Percentiles rank a stretch among this genome's conserved stretches.
These are phyloP conservation scores for Dermolepida albohirtum DNA, from an alignment of 2,888 invertebrate genomes.

Conservation along the genomic window DNA sequence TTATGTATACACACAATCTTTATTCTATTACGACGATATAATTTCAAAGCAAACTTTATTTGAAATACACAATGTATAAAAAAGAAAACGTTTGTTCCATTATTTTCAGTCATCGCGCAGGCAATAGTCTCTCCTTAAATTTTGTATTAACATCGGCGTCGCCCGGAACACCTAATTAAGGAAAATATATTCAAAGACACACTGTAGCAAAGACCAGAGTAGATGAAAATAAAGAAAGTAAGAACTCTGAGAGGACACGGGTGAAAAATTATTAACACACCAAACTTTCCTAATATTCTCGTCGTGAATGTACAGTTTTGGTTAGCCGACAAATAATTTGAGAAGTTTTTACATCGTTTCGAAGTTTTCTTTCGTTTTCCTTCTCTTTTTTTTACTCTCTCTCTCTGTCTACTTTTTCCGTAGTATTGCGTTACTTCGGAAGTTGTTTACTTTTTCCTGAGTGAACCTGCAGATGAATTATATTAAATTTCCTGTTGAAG, in stretches of 20 bases:
- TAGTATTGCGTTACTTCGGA: slow-evolving; percentile 10
- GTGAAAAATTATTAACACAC: slow-evolving; percentile 34
- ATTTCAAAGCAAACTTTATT: no score
- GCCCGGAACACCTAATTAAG: slow-evolving; percentile 17
- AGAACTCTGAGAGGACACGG: slow-evolving; percentile 20
- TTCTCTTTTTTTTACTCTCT: no score
- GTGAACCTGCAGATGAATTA: slow-evolving; percentile 6
- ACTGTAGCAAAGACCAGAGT: neutral
- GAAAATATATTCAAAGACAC: slow-evolving; percentile 26
- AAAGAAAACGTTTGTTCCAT: no score
- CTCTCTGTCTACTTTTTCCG: slow-evolving; percentile 6
- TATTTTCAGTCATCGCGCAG: no score
- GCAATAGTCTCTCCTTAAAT: no score
- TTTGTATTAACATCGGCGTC: neutral
- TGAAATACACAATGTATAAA: no score
- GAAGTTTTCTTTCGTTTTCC: slow-evolving; percentile 27
- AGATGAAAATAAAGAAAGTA: no score
- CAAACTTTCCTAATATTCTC: slow-evolving; percentile 37
- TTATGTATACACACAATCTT: no score
- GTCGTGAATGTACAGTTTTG: slow-evolving; percentile 32
- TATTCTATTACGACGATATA: no score
- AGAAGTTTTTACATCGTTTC: slow-evolving; percentile 27
- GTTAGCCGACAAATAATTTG: slow-evolving; percentile 37
- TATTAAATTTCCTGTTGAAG: neutral
- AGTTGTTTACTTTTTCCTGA: slow-evolving; percentile 3